These are phyloP conservation scores for Aselliscus stoliczkanus DNA, from an alignment of 2,797 vertebrate species.

Conservation along the genomic window DNA sequence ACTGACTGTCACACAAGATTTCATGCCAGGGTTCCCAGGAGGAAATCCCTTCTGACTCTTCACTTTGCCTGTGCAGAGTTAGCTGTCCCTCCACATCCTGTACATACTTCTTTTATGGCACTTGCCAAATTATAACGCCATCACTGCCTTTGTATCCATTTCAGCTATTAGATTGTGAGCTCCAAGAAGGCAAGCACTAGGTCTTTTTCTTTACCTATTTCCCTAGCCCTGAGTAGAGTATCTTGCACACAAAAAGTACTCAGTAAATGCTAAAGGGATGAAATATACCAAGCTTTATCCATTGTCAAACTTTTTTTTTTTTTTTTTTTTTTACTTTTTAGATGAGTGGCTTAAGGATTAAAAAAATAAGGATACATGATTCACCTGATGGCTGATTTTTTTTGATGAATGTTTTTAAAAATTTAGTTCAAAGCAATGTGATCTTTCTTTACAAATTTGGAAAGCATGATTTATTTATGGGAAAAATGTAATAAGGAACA, in stretches of 20 bases:
- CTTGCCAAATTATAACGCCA: not conserved
- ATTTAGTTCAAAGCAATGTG: conserved; percentile 17
- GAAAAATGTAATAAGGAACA: not conserved
- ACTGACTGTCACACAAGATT: not conserved
- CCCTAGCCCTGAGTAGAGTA: not conserved
- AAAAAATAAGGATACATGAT: not conserved
- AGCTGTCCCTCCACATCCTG: not conserved
- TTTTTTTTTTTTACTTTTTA: not conserved
- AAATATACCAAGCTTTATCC: not conserved
- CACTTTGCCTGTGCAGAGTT: not conserved
- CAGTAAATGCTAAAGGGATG: not conserved
- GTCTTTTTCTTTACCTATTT: not conserved
- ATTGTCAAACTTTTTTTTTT: not conserved
- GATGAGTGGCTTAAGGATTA: not conserved
- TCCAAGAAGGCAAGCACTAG: not conserved
- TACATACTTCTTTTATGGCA: not conserved
- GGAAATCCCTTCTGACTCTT: not conserved
- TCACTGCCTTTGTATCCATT: not conserved
- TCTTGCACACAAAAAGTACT: not conserved
- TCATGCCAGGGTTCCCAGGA: not conserved
- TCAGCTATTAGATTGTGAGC: not conserved
- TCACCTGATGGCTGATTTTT: not conserved
- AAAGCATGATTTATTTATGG: conserved; percentile 1
- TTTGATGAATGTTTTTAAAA: not conserved
- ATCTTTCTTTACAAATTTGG: conserved; percentile 9